These are phyloP conservation scores for Micromussa lordhowensis DNA, from an alignment of 92 coral and sea anemone genomes.

Conservation along the genomic window DNA sequence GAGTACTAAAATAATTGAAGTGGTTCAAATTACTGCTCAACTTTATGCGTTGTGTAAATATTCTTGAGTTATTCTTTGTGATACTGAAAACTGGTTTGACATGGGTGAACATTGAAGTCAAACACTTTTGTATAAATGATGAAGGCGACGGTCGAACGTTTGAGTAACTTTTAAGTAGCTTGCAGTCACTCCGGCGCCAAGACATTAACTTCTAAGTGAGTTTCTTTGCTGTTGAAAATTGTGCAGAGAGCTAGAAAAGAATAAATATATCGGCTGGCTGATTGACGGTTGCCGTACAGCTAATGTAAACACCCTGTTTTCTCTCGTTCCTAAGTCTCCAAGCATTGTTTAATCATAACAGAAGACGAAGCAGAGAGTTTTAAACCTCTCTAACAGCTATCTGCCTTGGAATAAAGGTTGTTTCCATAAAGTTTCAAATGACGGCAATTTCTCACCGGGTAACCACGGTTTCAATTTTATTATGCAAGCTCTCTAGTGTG, in stretches of 20 bases:
- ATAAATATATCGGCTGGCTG: background rate
- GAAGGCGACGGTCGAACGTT: background rate
- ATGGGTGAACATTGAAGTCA: background rate
- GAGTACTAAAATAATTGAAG: background rate
- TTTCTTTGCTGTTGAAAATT: background rate
- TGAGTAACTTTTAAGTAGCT: too few species aligned
- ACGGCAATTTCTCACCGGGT: background rate
- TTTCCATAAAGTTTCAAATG: background rate
- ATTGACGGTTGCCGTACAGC: conserved; percentile 13
- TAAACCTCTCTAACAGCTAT: background rate
- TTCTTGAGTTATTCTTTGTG: background rate
- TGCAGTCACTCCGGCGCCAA: too few species aligned
- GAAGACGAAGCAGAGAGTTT: background rate
- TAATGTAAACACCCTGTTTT: background rate
- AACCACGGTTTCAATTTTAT: background rate
- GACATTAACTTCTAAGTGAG: too few species aligned
- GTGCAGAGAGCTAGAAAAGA: background rate
- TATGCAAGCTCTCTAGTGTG: background rate
- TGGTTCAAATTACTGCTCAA: background rate
- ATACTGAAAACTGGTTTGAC: background rate
- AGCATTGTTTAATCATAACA: conserved; percentile 9
- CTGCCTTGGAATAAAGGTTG: background rate
- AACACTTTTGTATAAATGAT: background rate
- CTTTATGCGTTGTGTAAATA: background rate
- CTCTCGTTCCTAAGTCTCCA: conserved; percentile 24